Base-by-base conservation (phyloP, 2,113 vertebrate genomes). In the Laterallus jamaicensis region DNA sequence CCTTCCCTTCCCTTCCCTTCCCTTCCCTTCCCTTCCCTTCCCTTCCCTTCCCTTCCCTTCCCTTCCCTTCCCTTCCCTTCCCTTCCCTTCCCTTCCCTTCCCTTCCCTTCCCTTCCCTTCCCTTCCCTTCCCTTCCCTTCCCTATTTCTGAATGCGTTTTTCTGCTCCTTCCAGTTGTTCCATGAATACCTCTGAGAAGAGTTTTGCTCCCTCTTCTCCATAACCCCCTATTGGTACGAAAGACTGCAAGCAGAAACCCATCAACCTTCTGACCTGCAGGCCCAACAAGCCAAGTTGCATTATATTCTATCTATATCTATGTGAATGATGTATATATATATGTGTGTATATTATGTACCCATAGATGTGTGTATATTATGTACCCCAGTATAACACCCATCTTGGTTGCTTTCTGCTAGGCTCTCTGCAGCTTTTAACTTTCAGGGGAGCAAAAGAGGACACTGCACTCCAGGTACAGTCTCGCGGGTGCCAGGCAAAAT, bases 231-330 rank as follows among this genome's bases (percentile, higher is more conserved):
- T 31, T 39, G 24, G 31, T 37, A 74, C 28, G 69, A 74, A 82
- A 58, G n/a, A 28, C 32, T 71, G 28, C 32, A 68, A 47, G 47
- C 1, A 71, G 52, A 79, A 31, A 18, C 13, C 40, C 31, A 9
- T 28, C 42, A 66, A 9, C 8, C n/a, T 58, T 74, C 37, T 52
- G 0, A 0, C 5, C 14, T 62, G 32, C 19, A 66, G 54, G 26
- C 5, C 5, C 3, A 54, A 54, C 15, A 35, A 68, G 68, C 13
- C 19, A 32, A 70, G 32, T 8, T 47, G 19, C 54, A 40, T 68
- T 19, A 19, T 49, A 15, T 59, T 82, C 49, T 55, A 0, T 3
- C 5, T 4, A 0, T 44, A 25, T 19, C 39, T 60, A 32, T 26
- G 25, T 32, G 32, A 80, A 47, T 26, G 9, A 22, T 25, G 21